Evolutionary conservation across 2,797 vertebrate species (phyloP).

Genomic region (Microctenopoma lineatum): DNA sequence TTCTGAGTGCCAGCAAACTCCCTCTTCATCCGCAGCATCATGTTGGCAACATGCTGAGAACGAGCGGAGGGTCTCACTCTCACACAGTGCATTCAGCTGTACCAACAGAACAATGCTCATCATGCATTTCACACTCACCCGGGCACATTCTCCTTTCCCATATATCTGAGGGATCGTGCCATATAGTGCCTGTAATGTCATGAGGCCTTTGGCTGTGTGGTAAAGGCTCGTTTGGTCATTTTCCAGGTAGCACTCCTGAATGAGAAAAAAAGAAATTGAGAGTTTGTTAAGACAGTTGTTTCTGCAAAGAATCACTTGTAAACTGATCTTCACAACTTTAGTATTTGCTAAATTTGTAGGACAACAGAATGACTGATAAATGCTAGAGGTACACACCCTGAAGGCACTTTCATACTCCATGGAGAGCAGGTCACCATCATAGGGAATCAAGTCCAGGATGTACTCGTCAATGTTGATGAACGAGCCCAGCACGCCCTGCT

Average conservation of each 20-base stretch:
- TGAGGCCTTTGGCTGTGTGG: constrained; percentile 96
- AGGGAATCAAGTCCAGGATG: constrained; percentile 95
- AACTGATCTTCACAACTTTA: background rate
- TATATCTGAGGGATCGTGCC: constrained; percentile 98
- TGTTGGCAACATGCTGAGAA: constrained; percentile 94
- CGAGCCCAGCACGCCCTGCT: constrained; percentile 91
- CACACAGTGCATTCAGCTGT: background rate
- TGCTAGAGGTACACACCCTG: constrained; percentile 82
- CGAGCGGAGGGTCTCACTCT: constrained; percentile 2
- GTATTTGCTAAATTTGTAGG: background rate
- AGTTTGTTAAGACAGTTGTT: background rate
- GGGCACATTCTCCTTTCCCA: constrained; percentile 96
- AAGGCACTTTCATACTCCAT: constrained; percentile 98
- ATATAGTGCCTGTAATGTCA: constrained; percentile 95
- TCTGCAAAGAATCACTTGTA: background rate
- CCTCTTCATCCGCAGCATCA: constrained; percentile 99
- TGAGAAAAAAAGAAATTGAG: background rate
- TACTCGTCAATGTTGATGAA: constrained; percentile 95
- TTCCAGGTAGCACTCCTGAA: constrained; percentile 97
- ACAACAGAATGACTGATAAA: background rate
- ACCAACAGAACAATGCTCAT: background rate
- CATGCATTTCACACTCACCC: constrained; percentile 80
- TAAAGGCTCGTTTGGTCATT: constrained; percentile 97
- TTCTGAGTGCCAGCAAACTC: constrained; percentile 96
- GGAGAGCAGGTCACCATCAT: constrained; percentile 95